Percentiles rank a stretch among this genome's conserved stretches.
phyloP scores from a whole-genome alignment of 2,797 vertebrate genomes.

The Menidia menidia region DNA sequence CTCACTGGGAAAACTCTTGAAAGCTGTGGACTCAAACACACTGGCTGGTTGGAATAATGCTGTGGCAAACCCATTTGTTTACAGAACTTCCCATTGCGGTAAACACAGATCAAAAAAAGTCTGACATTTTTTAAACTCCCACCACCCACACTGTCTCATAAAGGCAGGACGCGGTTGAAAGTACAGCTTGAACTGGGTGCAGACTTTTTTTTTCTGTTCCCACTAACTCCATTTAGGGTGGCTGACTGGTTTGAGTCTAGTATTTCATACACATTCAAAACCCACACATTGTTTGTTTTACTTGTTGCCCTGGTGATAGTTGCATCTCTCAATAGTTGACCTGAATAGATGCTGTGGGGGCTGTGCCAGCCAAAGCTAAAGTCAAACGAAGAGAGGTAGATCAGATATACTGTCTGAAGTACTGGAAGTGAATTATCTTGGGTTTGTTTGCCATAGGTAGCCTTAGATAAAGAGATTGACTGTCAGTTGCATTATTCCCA shows the following conservation, averaged over 20 bases:
- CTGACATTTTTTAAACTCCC: constrained; percentile 70
- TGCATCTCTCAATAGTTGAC: constrained; percentile 76
- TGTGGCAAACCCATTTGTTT: constrained; percentile 71
- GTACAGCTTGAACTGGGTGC: constrained; percentile 47
- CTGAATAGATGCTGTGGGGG: constrained; percentile 66
- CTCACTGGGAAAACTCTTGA: constrained; percentile 40
- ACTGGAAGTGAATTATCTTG: constrained; percentile 13
- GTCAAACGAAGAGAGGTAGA: constrained; percentile 35
- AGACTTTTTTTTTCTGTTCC: constrained; percentile 63
- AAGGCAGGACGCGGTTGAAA: constrained; percentile 61
- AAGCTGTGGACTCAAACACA: constrained; percentile 29
- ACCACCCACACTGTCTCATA: constrained; percentile 70
- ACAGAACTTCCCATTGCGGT: constrained; percentile 72
- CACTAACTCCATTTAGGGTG: constrained; percentile 71
- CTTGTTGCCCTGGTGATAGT: constrained; percentile 79
- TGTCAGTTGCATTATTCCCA: background rate
- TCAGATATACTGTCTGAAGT: constrained; percentile 16
- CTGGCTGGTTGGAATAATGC: constrained; percentile 58
- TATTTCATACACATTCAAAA: constrained; percentile 81
- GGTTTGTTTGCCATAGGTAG: constrained; percentile 32
- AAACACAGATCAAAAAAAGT: constrained; percentile 71
- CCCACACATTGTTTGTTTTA: constrained; percentile 86
- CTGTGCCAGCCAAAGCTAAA: constrained; percentile 43
- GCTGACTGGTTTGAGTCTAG: constrained; percentile 75
- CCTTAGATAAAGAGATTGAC: background rate